Conservation (phyloP, 53 echinoderm and acorn worm species). For the Holothuria scabra region DNA sequence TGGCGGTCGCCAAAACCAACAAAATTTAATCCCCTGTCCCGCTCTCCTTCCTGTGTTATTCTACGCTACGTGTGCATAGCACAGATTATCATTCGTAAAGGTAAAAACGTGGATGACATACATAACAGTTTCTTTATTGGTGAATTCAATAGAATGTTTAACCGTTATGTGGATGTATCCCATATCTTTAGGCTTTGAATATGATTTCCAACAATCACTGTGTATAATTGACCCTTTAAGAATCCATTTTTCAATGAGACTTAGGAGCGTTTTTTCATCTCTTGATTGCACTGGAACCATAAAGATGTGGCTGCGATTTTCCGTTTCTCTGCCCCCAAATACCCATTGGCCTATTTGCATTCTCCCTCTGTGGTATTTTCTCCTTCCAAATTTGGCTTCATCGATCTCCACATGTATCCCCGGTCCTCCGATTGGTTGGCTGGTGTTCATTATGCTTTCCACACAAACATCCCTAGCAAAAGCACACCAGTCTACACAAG, state of each 20-base stretch:
- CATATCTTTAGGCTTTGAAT: conserved; percentile 13
- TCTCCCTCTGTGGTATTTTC: neutral
- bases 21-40: no score
- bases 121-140: neutral
- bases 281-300: conserved; percentile 35
- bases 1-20: no score
- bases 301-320: conserved; percentile 43
- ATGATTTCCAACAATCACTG: conserved; percentile 53
- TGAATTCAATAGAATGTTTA: conserved; percentile 58
- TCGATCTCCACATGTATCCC: conserved; percentile 38
- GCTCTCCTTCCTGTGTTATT: no score
- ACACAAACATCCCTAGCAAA: conserved; percentile 48
- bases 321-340: conserved; percentile 57
- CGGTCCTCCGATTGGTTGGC: conserved; percentile 5
- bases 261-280: conserved; percentile 40
- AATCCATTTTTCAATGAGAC: conserved; percentile 48
- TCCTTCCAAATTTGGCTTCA: conserved; percentile 37
- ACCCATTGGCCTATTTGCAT: conserved; percentile 48
- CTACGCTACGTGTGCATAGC: no score
- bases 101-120: no score
- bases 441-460: conserved; percentile 1
- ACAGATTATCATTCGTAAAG: no score
- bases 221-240: conserved; percentile 17
- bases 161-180: conserved; percentile 50
- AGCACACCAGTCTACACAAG: conserved; percentile 57